These are phyloP conservation scores for Dexiosoma caninum DNA, from an alignment of 2,888 invertebrate species.

Conservation along the genomic window DNA sequence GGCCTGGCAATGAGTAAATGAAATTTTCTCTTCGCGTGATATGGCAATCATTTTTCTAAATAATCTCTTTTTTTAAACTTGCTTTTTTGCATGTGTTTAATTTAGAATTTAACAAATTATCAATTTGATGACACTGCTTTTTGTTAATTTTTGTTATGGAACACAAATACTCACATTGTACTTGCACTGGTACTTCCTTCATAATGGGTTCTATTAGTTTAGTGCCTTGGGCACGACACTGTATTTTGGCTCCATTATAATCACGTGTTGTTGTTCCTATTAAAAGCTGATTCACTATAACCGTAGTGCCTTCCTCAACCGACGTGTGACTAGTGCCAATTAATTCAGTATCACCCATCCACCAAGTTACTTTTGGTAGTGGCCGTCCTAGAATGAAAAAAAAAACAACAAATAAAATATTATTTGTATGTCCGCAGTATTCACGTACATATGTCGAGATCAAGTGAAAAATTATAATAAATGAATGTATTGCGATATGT, in stretches of 20 bases:
- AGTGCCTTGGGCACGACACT: constrained; percentile 87
- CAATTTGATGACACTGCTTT: too few species aligned
- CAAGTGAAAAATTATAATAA: constrained; percentile 17
- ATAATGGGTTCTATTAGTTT: constrained; percentile 84
- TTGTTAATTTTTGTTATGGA: too few species aligned
- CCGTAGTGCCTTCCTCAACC: constrained; percentile 81
- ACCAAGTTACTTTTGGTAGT: constrained; percentile 89
- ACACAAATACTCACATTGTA: constrained; percentile 80
- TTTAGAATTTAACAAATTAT: too few species aligned
- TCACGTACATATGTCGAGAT: neutral
- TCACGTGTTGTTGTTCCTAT: constrained; percentile 85
- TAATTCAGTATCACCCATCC: constrained; percentile 85
- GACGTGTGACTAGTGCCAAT: constrained; percentile 84
- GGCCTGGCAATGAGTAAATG: too few species aligned
- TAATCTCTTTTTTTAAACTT: too few species aligned
- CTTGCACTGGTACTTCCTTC: constrained; percentile 87
- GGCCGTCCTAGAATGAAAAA: constrained; percentile 83
- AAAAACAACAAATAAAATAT: too few species aligned
- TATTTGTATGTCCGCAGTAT: too few species aligned
- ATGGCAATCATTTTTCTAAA: too few species aligned
- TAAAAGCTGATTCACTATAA: constrained; percentile 86
- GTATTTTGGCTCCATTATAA: constrained; percentile 85
- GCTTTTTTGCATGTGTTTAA: too few species aligned
- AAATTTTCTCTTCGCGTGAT: too few species aligned
- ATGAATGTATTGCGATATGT: neutral